Conservation (phyloP, 2,888 invertebrate species). For the Apoderus coryli region DNA sequence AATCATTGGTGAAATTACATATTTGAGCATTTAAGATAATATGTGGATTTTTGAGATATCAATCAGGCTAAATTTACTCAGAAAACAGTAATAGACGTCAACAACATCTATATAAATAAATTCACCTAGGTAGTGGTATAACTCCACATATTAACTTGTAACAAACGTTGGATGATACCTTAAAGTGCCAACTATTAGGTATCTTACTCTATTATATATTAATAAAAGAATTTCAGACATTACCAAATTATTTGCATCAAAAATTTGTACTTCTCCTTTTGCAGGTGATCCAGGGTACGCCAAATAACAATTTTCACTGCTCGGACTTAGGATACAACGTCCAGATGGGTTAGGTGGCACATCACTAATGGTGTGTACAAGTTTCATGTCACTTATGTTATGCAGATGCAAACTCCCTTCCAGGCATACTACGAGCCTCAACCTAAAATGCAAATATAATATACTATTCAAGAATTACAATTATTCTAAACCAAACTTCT, state of each 20-base stretch:
- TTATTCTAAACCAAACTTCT: not conserved
- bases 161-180: too few species aligned
- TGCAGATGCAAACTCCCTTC: constrained; percentile 97
- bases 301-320: constrained; percentile 74
- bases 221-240: constrained; percentile 21
- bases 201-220: too few species aligned
- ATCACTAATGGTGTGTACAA: constrained; percentile 94
- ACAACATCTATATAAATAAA: too few species aligned
- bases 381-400: constrained; percentile 96
- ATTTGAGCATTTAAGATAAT: too few species aligned
- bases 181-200: too few species aligned
- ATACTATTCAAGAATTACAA: constrained; percentile 4
- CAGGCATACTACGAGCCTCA: constrained; percentile 84
- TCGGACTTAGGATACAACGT: constrained; percentile 68
- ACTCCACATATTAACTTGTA: too few species aligned
- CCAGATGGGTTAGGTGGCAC: constrained; percentile 93
- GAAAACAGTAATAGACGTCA: too few species aligned
- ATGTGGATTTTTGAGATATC: too few species aligned
- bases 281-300: constrained; percentile 94
- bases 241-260: constrained; percentile 82
- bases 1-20: too few species aligned
- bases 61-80: too few species aligned
- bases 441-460: constrained; percentile 18
- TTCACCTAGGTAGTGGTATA: too few species aligned
- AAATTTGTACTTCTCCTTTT: constrained; percentile 90